These are phyloP conservation scores for Puffinus mauretanicus DNA, from an alignment of 2,113 vertebrate genomes.

Conservation along the genomic window DNA sequence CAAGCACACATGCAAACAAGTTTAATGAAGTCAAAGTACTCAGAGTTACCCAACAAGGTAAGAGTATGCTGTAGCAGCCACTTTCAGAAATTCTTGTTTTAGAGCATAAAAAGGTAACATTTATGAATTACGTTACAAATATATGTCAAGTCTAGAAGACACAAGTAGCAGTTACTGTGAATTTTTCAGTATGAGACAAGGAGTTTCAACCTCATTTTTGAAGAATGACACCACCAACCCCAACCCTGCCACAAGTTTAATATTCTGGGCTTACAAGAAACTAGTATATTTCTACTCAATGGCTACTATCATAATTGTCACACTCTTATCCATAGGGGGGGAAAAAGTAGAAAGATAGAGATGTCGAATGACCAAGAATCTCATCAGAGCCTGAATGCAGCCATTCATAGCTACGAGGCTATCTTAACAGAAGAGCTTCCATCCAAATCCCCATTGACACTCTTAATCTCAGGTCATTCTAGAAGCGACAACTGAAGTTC, in stretches of 20 bases:
- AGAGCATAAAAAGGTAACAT: not conserved
- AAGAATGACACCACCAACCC: not conserved
- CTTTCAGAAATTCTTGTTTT: not conserved
- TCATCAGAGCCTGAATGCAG: not conserved
- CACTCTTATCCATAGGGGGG: not conserved
- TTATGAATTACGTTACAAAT: rapidly evolving
- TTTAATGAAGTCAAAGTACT: rapidly evolving
- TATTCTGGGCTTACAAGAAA: not conserved
- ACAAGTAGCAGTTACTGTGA: not conserved
- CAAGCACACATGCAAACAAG: not conserved
- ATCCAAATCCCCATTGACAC: not conserved
- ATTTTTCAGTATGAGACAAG: not conserved
- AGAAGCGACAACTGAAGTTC: not conserved
- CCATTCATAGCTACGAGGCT: not conserved
- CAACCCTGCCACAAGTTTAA: not conserved
- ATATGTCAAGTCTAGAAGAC: not conserved
- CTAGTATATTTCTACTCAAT: not conserved
- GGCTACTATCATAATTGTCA: not conserved
- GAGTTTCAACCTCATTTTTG: not conserved
- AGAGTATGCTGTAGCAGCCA: not conserved
- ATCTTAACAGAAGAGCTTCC: not conserved
- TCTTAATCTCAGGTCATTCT: not conserved
- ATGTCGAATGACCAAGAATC: not conserved
- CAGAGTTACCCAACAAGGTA: not conserved
- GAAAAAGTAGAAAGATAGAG: not conserved